Evolutionary conservation across 2,113 vertebrate species (phyloP).

Genomic region (Gulo gulo): DNA sequence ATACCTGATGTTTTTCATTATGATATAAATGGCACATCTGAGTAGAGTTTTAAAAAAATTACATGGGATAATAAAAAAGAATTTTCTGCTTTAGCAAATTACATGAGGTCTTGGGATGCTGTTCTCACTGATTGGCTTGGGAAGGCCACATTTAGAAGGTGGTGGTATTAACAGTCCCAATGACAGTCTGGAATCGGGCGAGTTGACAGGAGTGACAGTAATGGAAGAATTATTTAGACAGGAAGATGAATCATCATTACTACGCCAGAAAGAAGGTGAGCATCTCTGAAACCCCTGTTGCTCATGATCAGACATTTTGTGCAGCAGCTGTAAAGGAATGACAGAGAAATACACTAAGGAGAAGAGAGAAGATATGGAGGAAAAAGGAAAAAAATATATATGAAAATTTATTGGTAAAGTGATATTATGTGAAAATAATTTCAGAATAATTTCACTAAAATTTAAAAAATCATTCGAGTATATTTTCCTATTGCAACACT

Average conservation of each 20-base stretch:
- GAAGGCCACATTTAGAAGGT: constrained; percentile 87
- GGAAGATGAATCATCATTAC: constrained; percentile 88
- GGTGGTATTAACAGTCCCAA: constrained; percentile 89
- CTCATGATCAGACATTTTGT: constrained; percentile 88
- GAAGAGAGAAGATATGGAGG: background rate
- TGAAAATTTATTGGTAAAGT: background rate
- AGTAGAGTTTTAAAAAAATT: background rate
- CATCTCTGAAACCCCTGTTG: constrained; percentile 89
- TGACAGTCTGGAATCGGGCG: constrained; percentile 90
- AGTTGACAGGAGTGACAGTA: constrained; percentile 92
- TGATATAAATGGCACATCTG: background rate
- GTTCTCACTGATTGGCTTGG: constrained; percentile 86
- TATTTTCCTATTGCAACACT: background rate
- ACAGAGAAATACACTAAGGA: constrained; percentile 75
- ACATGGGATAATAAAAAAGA: background rate
- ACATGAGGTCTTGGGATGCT: constrained; percentile 90
- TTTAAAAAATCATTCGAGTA: background rate
- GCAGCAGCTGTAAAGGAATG: constrained; percentile 88
- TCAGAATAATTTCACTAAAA: background rate
- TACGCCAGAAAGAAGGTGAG: constrained; percentile 91
- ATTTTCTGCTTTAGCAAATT: constrained; percentile 77
- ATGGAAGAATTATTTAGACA: constrained; percentile 94
- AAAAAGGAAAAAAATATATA: background rate
- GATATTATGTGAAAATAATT: background rate
- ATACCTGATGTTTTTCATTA: background rate